Base-by-base conservation (phyloP, 2,113 vertebrate genomes). In the Mola mola region DNA sequence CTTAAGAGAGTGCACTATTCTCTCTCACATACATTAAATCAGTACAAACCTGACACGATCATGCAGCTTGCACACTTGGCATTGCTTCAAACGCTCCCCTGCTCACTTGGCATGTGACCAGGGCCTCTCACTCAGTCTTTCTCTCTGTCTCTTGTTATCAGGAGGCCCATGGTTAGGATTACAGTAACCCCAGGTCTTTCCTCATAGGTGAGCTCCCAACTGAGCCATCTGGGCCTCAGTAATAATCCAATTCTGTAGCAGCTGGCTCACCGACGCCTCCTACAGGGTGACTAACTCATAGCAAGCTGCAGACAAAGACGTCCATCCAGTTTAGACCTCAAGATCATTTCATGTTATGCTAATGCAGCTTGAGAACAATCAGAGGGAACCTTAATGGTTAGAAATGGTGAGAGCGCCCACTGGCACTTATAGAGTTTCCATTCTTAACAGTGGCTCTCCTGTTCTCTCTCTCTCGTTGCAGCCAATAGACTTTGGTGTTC, bases 171-270 rank as follows among this genome's bases (percentile, higher is more conserved):
- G 61, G 73, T 82, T 66, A 71, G 88, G 87, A 88, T 88, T 88
- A 87, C 75, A 82, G 87, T 86, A 84, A 84, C 82, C 84, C 73
- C 70, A 74, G 73, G 81, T 82, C 83, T 66, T 81, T 83, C 74
- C 66, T 89, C 66, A 52, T 79, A 86, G 78, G 86, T 89, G 73
- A 84, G 78, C 81, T 80, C 72, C 79, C 83, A 40, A 34, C 65
- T 63, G 78, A 72, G 78, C 90, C 90, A 91, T 91, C 87, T 91
- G 89, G 75, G 72, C 70, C 60, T 47, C 19, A 37, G 43, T 41
- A 73, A 58, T 85, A 84, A 84, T 68, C 78, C 42, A n/a, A 7
- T 9, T 60, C 28, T 42, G 25, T 12, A 10, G 34, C 0, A 3
- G 16, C 25, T 50, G 57, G 42, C 19, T 26, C 6, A 50, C 41